Evolutionary conservation across 2,797 vertebrate species (phyloP), one percentile per base, ranked within the genome.

Genomic region (Brachyrhaphis roseni): DNA sequence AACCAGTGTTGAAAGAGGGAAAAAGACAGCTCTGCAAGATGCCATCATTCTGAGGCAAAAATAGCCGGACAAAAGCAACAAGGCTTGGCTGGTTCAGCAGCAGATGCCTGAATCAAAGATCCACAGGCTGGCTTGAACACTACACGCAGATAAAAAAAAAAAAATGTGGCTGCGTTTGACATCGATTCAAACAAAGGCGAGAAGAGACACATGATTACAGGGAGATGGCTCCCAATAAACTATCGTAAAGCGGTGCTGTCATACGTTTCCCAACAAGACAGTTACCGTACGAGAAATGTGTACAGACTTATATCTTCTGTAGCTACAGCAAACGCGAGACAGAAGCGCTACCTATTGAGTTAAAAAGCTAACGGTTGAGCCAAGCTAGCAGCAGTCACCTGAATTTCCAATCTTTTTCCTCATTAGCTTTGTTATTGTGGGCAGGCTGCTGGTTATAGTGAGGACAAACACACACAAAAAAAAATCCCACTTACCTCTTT

Each of bases 111-210:
- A 72, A 74, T 80, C 41, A 73, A 51, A 59, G 45, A 81, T 79
- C 83, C 81, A 89, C 87, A 84, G 76, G 80, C 81, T 88, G 84
- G 68, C 49, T 26, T 26, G 77, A 57, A 68, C 53, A 47, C 23
- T 75, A 47, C 87, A 86, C 85, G 85, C 87, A 90, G 89, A 92
- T 87, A 8, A 2, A 59, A 13, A 34, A 31, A 88, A 93, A 28
- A 31, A 88, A 92, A 93, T 93, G 90, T 93, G 92, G 87, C 90
- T 91, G 86, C 89, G 84, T 87, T 88, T 90, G 88, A 92, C 90
- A 92, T 82, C 78, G 89, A 91, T 68, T 92, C 91, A 93, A 91
- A 95, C 94, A 95, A 95, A 94, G 93, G 91, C 93, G 90, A 78
- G 83, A 86, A 74, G 80, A 89, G 68, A 84, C 68, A 86, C 68